A percentile compares a stretch with the other conserved stretches of the same genome.
Conservation (phyloP, 2,113 vertebrate genomes). For the Corythaixoides concolor region DNA sequence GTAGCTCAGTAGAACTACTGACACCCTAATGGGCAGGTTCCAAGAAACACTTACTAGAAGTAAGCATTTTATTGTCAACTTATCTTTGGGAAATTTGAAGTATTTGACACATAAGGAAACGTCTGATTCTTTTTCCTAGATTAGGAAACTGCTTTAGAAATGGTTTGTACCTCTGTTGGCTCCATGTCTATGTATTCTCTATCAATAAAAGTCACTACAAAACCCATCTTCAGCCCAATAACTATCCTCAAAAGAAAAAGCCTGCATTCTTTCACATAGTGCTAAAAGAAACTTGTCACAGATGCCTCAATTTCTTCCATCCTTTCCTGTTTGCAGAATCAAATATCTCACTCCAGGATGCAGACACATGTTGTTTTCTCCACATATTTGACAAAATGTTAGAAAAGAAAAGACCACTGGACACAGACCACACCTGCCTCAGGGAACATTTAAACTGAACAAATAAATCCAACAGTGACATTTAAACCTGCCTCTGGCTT, state of each 20-base stretch:
- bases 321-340: neutral
- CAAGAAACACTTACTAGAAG: neutral
- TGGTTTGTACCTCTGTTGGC: neutral
- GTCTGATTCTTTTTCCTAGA: neutral
- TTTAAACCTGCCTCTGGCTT: neutral
- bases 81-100: neutral
- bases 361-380: neutral
- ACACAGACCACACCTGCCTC: neutral
- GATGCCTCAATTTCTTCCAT: neutral
- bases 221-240: neutral
- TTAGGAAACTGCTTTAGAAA: neutral
- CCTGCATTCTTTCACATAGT: neutral
- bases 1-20: neutral
- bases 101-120: neutral
- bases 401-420: neutral
- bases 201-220: neutral
- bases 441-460: neutral
- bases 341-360: rapidly evolving
- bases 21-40: neutral
- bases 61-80: neutral
- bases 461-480: neutral
- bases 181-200: neutral
- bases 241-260: neutral
- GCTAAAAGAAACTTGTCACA: neutral
- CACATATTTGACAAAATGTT: neutral